Conservation (phyloP, 2,888 invertebrate species). For the Protonemura montana region DNA sequence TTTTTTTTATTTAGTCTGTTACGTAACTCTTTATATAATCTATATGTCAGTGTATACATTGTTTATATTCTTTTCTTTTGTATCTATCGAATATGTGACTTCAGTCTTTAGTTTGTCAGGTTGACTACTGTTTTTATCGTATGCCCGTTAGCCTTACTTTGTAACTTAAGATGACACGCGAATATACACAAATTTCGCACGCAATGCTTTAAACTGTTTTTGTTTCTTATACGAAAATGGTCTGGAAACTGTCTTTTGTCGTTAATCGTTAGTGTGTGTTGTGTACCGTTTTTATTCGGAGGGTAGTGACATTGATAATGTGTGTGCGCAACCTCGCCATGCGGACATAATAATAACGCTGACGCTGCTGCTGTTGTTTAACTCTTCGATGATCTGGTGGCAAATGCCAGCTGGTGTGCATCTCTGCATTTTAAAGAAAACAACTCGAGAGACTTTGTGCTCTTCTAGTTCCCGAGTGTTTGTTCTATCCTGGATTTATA, state of each 20-base stretch:
- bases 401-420: neutral
- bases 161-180: neutral
- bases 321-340: neutral
- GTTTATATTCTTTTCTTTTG: neutral
- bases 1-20: neutral
- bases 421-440: neutral
- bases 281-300: conserved; percentile 12
- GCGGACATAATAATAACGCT: neutral
- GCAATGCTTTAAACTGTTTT: neutral
- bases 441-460: neutral
- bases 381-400: neutral
- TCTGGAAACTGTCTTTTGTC: neutral
- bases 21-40: neutral
- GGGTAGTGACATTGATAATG: neutral
- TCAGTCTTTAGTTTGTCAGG: neutral
- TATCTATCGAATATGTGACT: neutral
- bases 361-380: neutral
- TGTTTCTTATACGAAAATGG: neutral
- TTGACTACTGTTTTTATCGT: neutral
- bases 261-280: neutral
- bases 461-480: neutral
- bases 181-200: neutral
- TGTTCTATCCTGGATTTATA: conserved; percentile 16
- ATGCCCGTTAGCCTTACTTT: neutral
- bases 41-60: neutral